Evolutionary conservation across 2,888 invertebrate species (phyloP).

Genomic region (Ormyrus rosae): DNA sequence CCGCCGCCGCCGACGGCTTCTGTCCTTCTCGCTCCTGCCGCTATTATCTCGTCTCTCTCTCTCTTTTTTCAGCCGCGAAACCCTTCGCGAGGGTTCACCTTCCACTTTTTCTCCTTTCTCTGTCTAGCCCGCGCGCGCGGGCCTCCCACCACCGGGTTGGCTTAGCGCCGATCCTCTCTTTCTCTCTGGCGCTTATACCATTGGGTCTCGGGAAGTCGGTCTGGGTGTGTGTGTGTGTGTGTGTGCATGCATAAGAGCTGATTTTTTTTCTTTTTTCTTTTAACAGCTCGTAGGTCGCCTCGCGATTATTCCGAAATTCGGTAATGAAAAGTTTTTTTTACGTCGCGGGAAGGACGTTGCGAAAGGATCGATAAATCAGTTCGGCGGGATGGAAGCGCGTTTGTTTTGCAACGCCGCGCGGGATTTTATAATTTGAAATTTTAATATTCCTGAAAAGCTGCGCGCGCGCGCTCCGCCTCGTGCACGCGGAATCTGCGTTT

Average conservation of each 20-base stretch:
- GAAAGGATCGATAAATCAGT: constrained; percentile 31
- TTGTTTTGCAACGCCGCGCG: not conserved
- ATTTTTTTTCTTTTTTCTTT: not conserved
- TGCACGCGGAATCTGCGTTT: too few relatives aligned
- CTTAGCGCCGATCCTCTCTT: too few relatives aligned
- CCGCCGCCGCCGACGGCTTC: not conserved
- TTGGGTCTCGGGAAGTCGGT: too few relatives aligned
- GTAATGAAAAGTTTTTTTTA: not conserved
- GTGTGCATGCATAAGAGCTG: not conserved
- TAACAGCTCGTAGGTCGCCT: not conserved
- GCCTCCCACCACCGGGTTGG: constrained; percentile 19
- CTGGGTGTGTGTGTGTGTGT: too few relatives aligned
- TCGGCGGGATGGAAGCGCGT: not conserved
- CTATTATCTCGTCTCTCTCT: not conserved
- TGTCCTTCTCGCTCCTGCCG: not conserved
- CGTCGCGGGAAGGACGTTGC: not conserved
- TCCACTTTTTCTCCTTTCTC: constrained; percentile 42
- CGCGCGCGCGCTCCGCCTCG: too few relatives aligned
- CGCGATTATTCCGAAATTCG: not conserved
- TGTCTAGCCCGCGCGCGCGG: not conserved
- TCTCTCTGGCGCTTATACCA: too few relatives aligned
- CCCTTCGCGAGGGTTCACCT: constrained; percentile 51
- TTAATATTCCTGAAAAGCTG: not conserved
- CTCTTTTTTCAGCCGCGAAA: constrained; percentile 32
- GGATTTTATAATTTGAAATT: constrained; percentile 20